Evolutionary conservation across 2,113 vertebrate species (phyloP).

Genomic region (Haemorhous mexicanus): DNA sequence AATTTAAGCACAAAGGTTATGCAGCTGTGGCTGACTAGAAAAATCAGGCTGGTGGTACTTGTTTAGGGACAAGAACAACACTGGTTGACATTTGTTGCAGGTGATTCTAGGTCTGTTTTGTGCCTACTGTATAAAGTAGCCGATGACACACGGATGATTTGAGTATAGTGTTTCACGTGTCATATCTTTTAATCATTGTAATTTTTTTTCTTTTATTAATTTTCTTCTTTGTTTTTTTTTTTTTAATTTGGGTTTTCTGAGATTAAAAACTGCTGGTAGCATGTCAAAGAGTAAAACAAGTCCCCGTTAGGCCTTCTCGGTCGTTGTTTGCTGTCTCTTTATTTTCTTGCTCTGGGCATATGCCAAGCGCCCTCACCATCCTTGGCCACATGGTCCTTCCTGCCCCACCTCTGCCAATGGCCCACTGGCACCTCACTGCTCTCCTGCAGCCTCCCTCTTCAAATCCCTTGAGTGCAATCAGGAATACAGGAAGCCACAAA

Average conservation of each 20-base stretch:
- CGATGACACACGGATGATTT: neutral
- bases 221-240: neutral
- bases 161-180: conserved; percentile 23
- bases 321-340: conserved; percentile 34
- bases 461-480: neutral
- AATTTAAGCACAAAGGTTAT: conserved; percentile 65
- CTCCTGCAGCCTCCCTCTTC: neutral
- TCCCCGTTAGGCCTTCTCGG: conserved; percentile 13
- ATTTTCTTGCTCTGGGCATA: neutral
- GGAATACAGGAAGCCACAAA: neutral
- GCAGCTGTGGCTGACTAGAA: conserved; percentile 10
- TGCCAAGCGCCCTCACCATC: neutral
- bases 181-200: conserved; percentile 22
- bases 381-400: neutral
- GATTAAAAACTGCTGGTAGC: conserved; percentile 40
- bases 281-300: conserved; percentile 39
- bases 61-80: neutral
- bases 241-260: conserved; percentile 22
- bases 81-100: neutral
- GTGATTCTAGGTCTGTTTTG: conserved; percentile 31
- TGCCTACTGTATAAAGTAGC: conserved; percentile 43
- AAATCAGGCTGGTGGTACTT: neutral
- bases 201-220: neutral
- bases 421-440: accelerated
- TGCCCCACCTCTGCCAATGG: accelerated